Conservation (phyloP, 2,888 invertebrate species). For the Dicyrtoma fusca region DNA sequence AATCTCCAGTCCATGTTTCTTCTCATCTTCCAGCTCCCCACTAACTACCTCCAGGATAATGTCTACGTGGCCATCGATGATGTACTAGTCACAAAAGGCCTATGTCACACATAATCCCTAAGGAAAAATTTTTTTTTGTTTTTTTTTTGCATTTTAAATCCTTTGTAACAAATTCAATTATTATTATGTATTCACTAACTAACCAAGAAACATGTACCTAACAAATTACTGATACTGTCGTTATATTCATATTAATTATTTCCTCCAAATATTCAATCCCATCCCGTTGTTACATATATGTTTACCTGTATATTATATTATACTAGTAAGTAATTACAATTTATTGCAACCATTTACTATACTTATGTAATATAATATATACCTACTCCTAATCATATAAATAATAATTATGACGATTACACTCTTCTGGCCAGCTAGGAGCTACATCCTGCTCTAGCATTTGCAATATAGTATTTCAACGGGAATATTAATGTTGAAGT, state of each 20-base stretch:
- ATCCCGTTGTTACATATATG: background rate
- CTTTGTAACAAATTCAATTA: conserved; percentile 6
- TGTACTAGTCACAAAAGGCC: conserved; percentile 55
- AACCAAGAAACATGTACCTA: background rate
- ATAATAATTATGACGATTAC: no score
- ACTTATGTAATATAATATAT: no score
- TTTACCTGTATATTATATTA: background rate
- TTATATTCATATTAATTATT: background rate
- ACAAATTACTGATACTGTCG: background rate
- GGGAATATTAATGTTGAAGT: no score
- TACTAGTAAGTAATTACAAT: no score
- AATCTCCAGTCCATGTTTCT: conserved; percentile 54
- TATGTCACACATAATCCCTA: conserved; percentile 50
- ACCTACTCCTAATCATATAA: no score
- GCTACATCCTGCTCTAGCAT: no score
- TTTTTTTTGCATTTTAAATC: conserved; percentile 8
- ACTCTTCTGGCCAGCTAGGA: no score
- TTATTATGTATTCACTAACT: conserved; percentile 8
- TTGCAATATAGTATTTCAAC: no score
- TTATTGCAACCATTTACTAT: no score
- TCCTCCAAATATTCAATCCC: background rate
- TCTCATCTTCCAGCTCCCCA: conserved; percentile 54
- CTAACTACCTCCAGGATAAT: conserved; percentile 50
- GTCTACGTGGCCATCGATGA: conserved; percentile 55
- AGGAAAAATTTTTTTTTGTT: background rate